Evolutionary conservation across 1,140 invertebrate genomes (phyloP).

Genomic region (Potamilus streckersoni): DNA sequence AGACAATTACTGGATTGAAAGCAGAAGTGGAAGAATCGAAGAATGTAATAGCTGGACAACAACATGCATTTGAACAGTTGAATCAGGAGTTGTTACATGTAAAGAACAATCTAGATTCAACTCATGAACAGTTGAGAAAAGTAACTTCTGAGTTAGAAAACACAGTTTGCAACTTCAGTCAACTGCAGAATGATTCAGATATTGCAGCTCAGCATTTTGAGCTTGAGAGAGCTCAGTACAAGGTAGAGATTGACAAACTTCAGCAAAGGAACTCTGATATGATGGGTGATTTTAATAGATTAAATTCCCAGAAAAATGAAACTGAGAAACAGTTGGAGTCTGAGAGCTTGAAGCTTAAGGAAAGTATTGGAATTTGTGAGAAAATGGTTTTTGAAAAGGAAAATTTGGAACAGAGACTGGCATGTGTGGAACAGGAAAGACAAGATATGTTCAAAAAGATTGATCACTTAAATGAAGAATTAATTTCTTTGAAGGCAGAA

Average conservation of each 20-base stretch:
- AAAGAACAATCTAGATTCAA: background rate
- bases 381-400: background rate
- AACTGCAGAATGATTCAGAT: no score
- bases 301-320: no score
- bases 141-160: no score
- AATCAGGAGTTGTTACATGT: slow-evolving; percentile 1
- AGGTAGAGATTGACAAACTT: slow-evolving; percentile 2
- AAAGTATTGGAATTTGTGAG: background rate
- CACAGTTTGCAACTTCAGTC: no score
- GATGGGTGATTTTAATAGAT: no score
- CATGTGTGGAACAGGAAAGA: background rate
- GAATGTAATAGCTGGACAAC: slow-evolving; percentile 9
- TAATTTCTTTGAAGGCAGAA: no score
- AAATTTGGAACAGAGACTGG: background rate
- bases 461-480: no score
- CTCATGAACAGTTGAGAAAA: no score
- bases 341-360: background rate
- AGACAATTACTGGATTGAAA: slow-evolving; percentile 1
- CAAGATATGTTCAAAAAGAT: background rate
- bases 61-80: slow-evolving; percentile 5
- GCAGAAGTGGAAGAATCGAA: background rate
- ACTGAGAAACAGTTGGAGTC: no score
- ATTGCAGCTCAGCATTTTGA: no score
- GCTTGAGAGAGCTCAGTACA: no score
- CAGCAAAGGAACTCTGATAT: background rate